These are phyloP conservation scores for Acinonyx jubatus DNA, from an alignment of 2,113 vertebrate genomes.

Conservation along the genomic window DNA sequence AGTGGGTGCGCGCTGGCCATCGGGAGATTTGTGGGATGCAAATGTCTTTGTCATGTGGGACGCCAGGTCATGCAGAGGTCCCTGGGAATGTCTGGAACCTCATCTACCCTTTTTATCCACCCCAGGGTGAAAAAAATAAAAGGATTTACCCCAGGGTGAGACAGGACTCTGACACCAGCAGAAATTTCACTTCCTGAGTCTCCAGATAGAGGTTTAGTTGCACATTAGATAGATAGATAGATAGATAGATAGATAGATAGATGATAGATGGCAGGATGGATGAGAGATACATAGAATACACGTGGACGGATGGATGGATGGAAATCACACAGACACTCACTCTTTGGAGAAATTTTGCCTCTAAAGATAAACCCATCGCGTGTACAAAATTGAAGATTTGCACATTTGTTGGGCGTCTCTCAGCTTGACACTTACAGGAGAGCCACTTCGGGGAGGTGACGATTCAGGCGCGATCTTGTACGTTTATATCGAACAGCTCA, in stretches of 20 bases:
- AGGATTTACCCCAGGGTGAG: neutral
- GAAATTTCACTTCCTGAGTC: neutral
- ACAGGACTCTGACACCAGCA: neutral
- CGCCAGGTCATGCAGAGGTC: neutral
- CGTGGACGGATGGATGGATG: too few relatives aligned
- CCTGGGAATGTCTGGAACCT: neutral
- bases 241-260: too few relatives aligned
- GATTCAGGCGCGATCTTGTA: neutral
- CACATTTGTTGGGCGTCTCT: neutral
- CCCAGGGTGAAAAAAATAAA: too few relatives aligned
- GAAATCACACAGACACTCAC: neutral
- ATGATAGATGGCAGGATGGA: too few relatives aligned
- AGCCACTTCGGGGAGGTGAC: neutral
- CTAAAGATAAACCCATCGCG: too few relatives aligned
- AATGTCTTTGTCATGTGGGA: neutral
- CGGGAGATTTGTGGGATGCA: neutral
- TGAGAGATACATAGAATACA: too few relatives aligned
- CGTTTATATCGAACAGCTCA: neutral
- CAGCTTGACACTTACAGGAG: neutral
- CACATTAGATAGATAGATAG: too few relatives aligned
- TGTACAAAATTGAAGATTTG: neutral
- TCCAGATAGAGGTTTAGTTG: too few relatives aligned
- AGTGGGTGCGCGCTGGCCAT: neutral
- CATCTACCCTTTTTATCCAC: neutral
- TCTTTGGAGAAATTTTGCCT: neutral